Evolutionary conservation across 2,113 vertebrate species (phyloP).

Genomic region (Ailurus styani): DNA sequence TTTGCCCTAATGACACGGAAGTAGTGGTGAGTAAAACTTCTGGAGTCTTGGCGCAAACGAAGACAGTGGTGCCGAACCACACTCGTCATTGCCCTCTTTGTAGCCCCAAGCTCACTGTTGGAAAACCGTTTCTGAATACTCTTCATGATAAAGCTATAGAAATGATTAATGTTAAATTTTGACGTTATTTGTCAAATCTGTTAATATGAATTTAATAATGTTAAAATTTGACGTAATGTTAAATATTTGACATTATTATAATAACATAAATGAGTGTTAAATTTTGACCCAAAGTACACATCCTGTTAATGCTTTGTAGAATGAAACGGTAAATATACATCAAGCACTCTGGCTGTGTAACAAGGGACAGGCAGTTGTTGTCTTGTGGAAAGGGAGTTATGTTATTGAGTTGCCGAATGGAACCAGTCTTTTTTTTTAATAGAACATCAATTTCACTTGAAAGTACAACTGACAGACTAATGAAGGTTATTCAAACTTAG

Average conservation of each 20-base stretch:
- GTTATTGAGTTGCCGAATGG: neutral
- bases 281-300: neutral
- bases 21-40: neutral
- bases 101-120: neutral
- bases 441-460: neutral
- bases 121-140: neutral
- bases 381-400: neutral
- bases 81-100: rapidly evolving
- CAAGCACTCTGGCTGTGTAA: too few species aligned
- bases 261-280: neutral
- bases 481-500: neutral
- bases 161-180: neutral
- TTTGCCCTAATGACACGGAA: neutral
- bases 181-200: too few species aligned
- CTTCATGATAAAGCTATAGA: neutral
- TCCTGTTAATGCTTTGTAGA: neutral
- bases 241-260: too few species aligned
- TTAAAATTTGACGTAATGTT: too few species aligned
- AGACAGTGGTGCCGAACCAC: too few species aligned
- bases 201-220: too few species aligned
- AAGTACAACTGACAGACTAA: neutral
- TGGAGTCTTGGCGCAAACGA: neutral
- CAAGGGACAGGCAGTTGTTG: rapidly evolving
- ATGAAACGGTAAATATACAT: neutral
- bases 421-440: neutral